Evolutionary conservation across 2,113 vertebrate genomes (phyloP).

Genomic region (Phoxinus phoxinus): DNA sequence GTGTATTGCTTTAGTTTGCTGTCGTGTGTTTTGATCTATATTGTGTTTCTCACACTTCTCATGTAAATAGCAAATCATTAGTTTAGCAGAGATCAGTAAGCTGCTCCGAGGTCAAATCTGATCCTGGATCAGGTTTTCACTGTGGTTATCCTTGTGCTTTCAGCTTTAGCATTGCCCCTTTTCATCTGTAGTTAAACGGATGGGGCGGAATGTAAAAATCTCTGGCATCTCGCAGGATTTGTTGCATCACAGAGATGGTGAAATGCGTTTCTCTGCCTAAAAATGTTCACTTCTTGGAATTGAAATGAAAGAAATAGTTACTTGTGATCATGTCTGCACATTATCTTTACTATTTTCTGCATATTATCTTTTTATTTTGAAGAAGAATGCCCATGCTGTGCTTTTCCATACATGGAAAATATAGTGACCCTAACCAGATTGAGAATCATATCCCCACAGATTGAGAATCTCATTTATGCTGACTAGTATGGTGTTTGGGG

Average conservation of each 20-base stretch:
- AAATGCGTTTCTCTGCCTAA: background rate
- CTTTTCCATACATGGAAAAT: too few species aligned
- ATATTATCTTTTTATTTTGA: too few species aligned
- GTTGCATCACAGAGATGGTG: background rate
- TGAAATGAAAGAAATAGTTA: background rate
- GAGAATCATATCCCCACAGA: background rate
- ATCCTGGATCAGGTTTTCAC: background rate
- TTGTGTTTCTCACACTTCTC: background rate
- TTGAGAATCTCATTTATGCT: background rate
- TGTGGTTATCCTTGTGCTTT: background rate
- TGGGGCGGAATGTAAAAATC: background rate
- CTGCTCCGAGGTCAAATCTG: background rate
- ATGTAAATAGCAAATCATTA: slow-evolving; percentile 24
- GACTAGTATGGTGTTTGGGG: too few species aligned
- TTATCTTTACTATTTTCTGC: background rate
- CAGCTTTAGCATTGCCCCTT: background rate
- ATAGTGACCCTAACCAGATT: background rate
- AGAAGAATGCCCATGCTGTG: too few species aligned
- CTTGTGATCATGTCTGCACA: background rate
- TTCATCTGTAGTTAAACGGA: slow-evolving; percentile 17
- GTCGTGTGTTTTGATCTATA: background rate
- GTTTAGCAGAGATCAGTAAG: background rate
- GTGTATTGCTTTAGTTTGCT: background rate
- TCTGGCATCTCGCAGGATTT: background rate
- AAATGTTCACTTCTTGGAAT: background rate